These are phyloP conservation scores for Danio kyathit DNA, from an alignment of 2,797 vertebrate species.

Conservation along the genomic window DNA sequence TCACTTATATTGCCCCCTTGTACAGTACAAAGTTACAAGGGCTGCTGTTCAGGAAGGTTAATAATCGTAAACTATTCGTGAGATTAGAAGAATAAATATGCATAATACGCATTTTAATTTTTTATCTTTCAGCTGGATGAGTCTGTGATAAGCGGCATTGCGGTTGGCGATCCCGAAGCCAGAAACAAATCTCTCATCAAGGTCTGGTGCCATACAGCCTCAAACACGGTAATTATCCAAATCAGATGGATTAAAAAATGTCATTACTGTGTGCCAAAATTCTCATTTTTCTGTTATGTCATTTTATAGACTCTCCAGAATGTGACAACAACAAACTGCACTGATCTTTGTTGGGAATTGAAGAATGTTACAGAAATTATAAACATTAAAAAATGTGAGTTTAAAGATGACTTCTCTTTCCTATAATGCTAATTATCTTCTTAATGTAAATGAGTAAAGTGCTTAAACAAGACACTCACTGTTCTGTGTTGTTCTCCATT, in stretches of 20 bases:
- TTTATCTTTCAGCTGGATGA: slow-evolving; percentile 83
- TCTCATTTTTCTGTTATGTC: slow-evolving; percentile 30
- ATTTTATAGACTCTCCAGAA: slow-evolving; percentile 80
- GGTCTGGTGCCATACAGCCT: slow-evolving; percentile 85
- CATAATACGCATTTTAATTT: not conserved
- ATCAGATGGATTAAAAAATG: not conserved
- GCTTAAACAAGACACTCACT: not conserved
- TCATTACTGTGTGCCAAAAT: not conserved
- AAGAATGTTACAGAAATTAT: slow-evolving; percentile 79
- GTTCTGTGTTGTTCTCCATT: not conserved
- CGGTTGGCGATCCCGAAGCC: slow-evolving; percentile 81
- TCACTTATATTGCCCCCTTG: not conserved
- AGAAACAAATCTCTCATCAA: slow-evolving; percentile 89
- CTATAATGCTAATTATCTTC: not conserved
- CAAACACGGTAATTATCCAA: slow-evolving; percentile 71
- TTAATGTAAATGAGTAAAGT: too few species aligned
- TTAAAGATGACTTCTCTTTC: not conserved
- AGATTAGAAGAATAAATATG: not conserved
- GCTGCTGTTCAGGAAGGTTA: not conserved
- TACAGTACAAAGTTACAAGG: slow-evolving; percentile 37
- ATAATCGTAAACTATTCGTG: not conserved
- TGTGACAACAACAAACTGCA: slow-evolving; percentile 86
- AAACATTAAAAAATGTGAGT: slow-evolving; percentile 87
- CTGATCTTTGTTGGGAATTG: slow-evolving; percentile 85
- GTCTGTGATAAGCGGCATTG: slow-evolving; percentile 86